A percentile compares a stretch with the other conserved stretches of the same genome.
These are phyloP conservation scores for Sorex maritimensis DNA, from an alignment of 2,797 vertebrate genomes.

Conservation along the genomic window DNA sequence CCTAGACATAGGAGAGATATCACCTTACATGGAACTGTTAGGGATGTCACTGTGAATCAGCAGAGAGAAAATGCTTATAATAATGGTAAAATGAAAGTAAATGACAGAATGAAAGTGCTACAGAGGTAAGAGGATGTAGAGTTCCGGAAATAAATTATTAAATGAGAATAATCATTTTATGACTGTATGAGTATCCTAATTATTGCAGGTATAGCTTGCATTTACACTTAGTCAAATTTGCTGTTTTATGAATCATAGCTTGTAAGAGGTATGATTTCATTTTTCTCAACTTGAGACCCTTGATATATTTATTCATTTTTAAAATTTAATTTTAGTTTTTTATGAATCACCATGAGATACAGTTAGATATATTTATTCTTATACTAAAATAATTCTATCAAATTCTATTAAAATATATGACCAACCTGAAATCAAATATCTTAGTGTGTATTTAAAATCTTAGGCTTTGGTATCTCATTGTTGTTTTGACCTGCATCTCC, in stretches of 20 bases:
- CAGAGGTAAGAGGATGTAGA: neutral
- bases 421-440: neutral
- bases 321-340: too few species aligned
- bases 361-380: neutral
- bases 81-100: slow-evolving; percentile 38
- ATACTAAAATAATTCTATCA: slow-evolving; percentile 63
- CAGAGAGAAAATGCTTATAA: neutral
- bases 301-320: neutral
- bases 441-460: slow-evolving; percentile 5
- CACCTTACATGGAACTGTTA: neutral
- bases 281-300: slow-evolving; percentile 42
- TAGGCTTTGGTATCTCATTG: too few species aligned
- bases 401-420: slow-evolving; percentile 61
- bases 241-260: neutral
- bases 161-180: slow-evolving; percentile 34
- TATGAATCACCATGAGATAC: too few species aligned
- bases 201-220: neutral
- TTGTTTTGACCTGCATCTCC: too few species aligned
- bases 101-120: neutral
- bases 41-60: neutral
- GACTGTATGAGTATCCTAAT: slow-evolving; percentile 13
- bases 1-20: neutral
- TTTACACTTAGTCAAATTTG: slow-evolving; percentile 54
- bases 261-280: slow-evolving; percentile 36
- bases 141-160: slow-evolving; percentile 26